Evolutionary conservation across 1,140 invertebrate genomes (phyloP).

Genomic region (Melitaea cinxia): DNA sequence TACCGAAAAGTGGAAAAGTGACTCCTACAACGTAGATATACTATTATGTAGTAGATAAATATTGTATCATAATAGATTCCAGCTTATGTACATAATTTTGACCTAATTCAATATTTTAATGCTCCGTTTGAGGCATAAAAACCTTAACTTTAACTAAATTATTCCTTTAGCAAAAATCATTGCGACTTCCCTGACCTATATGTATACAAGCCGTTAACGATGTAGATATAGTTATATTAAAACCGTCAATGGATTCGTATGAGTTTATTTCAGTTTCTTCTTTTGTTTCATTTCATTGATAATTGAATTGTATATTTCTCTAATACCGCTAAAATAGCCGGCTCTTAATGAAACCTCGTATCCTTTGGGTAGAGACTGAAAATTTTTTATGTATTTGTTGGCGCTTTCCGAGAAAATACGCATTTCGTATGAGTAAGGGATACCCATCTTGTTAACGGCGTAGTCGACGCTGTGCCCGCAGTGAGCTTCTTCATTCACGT

Average conservation of each 20-base stretch:
- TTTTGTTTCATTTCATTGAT: slow-evolving; percentile 50
- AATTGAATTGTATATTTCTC: slow-evolving; percentile 58
- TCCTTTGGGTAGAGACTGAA: slow-evolving; percentile 58
- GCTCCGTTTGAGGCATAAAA: slow-evolving; percentile 19
- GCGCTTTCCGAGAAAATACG: slow-evolving; percentile 60
- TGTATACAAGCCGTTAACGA: not conserved
- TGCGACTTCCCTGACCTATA: slow-evolving; percentile 4
- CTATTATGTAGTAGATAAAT: slow-evolving; percentile 80
- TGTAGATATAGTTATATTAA: slow-evolving; percentile 28
- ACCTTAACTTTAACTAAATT: slow-evolving; percentile 10
- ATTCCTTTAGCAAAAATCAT: slow-evolving; percentile 5
- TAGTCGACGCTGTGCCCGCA: slow-evolving; percentile 73
- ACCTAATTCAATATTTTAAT: slow-evolving; percentile 48
- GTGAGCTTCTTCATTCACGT: slow-evolving; percentile 49
- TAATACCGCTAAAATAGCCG: slow-evolving; percentile 64
- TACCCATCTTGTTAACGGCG: slow-evolving; percentile 44
- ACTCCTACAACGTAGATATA: slow-evolving; percentile 79
- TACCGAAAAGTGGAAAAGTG: slow-evolving; percentile 79
- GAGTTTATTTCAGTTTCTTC: slow-evolving; percentile 15
- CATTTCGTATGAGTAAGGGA: slow-evolving; percentile 60
- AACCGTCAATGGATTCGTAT: slow-evolving; percentile 20
- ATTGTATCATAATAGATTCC: slow-evolving; percentile 69
- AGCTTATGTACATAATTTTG: slow-evolving; percentile 60
- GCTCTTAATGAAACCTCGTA: slow-evolving; percentile 52
- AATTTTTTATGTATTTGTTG: slow-evolving; percentile 53